A percentile compares a stretch with the other conserved stretches of the same genome.
phyloP scores from a whole-genome alignment of 2,797 vertebrate species.

The Falco berigora region DNA sequence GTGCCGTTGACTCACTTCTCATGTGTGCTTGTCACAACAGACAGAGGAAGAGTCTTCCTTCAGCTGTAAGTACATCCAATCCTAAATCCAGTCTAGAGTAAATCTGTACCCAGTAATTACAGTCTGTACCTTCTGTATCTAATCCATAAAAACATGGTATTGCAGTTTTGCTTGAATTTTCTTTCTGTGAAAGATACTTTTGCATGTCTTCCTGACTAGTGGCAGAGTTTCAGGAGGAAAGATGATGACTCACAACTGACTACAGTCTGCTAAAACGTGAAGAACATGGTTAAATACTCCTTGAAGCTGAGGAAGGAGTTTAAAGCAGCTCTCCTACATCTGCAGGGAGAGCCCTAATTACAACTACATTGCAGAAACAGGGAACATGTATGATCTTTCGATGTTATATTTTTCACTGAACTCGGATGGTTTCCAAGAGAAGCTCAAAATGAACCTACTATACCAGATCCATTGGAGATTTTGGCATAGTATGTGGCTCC shows the following conservation, averaged over 20 bases:
- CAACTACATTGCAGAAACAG: background rate
- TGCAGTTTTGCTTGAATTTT: background rate
- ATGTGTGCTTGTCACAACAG: background rate
- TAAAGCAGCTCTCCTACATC: background rate
- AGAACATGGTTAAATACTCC: background rate
- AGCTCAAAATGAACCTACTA: background rate
- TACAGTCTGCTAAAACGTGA: background rate
- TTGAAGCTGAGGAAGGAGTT: background rate
- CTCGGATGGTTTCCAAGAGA: background rate
- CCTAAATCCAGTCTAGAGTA: background rate
- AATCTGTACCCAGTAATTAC: background rate
- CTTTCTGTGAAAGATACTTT: background rate
- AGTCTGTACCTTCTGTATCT: background rate
- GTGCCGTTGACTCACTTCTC: background rate
- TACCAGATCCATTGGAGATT: background rate
- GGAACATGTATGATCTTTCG: background rate
- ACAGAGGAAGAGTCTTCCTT: background rate
- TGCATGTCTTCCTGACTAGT: background rate
- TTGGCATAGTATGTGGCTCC: background rate
- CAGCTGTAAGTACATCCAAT: background rate
- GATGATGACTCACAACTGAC: background rate
- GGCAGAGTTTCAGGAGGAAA: background rate
- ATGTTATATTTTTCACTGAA: background rate
- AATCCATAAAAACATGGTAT: background rate
- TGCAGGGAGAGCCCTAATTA: background rate